Evolutionary conservation across 2,888 invertebrate genomes (phyloP), one percentile per base, ranked within the genome.

Genomic region (Hesperia comma): DNA sequence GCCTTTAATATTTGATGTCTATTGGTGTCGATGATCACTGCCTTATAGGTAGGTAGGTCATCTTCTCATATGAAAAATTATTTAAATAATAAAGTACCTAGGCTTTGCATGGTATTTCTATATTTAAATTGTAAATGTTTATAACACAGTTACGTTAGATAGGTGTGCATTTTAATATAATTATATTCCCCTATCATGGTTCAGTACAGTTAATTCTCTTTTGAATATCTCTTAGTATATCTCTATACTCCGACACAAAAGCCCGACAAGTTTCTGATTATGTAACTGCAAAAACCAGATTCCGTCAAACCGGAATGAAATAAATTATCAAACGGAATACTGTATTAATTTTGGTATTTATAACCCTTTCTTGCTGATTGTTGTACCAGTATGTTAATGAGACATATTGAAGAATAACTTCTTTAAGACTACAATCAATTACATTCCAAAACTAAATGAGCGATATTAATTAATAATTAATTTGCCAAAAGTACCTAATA

Each of bases 201-300:
- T n/a, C 32, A 19, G 41, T 57, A 58, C 64, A 58, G 64, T 64
- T 58, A 60, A 26, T 53, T 53, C 64, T 43, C 49, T 33, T 58
- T 33, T 33, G 41, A 53, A 64, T 64, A 58, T 64, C 41, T 37
- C 37, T 53, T 51, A 5, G 64, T 43, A 60, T 64, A 64, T 64
- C 53, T 51, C 32, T 58, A 54, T 53, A 19, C 40, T 46, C 64
- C 58, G 43, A 60, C 64, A 64, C 64, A 54, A 64, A 41, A 60
- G 64, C 58, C 64, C 64, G 58, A 64, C 64, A 51, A 58, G 64
- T 64, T 64, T 64, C 51, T 64, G 64, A 64, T 64, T 64, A 64
- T 64, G 64, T 64, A 64, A 64, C 64, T 64, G 64, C 64, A 64
- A 64, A 64, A 58, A 58, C 64, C 64, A 64, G 64, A 64, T 64